These are phyloP conservation scores for Xestia ashworthii DNA, from an alignment of 2,888 invertebrate species.

Conservation along the genomic window DNA sequence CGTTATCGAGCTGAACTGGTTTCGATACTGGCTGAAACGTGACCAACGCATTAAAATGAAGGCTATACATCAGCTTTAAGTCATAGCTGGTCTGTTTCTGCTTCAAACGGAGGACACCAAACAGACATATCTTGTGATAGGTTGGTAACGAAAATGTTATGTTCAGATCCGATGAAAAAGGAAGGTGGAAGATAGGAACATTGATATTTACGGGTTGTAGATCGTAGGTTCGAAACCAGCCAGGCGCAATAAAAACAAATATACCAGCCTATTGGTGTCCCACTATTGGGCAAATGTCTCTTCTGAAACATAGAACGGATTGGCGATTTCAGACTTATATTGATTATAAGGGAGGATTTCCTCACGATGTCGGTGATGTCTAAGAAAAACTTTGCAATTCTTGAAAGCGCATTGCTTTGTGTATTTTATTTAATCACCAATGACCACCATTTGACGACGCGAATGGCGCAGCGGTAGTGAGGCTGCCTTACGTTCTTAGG, in stretches of 20 bases:
- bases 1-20: conserved; percentile 33
- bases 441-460: too few species aligned
- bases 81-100: conserved; percentile 4
- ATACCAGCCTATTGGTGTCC: not conserved
- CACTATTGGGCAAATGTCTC: not conserved
- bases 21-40: conserved; percentile 20
- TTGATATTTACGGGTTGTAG: not conserved
- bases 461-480: too few species aligned
- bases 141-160: not conserved
- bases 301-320: not conserved
- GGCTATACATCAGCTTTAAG: not conserved
- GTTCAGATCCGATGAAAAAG: not conserved
- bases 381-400: not conserved
- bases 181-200: not conserved
- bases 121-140: conserved; percentile 3
- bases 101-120: not conserved
- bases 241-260: not conserved
- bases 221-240: not conserved
- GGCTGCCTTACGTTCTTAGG: too few species aligned
- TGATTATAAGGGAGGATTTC: not conserved
- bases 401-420: not conserved
- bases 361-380: not conserved
- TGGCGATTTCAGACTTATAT: not conserved
- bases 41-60: conserved; percentile 35
- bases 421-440: not conserved